Base-by-base conservation (phyloP, 2,797 vertebrate species). In the Ctenopoma multispine region DNA sequence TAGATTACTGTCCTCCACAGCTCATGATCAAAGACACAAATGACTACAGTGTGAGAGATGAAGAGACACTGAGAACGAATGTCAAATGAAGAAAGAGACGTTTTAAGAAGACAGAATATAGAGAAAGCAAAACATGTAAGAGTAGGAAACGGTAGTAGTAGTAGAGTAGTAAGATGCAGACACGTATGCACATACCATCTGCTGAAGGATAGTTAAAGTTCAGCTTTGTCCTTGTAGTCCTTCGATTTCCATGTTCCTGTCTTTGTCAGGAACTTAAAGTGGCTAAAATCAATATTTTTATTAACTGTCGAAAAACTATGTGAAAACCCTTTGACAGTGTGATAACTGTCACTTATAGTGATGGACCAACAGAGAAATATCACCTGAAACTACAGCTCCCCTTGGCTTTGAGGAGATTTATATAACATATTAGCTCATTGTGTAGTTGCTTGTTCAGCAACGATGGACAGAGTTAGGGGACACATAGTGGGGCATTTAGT, bases 1-100 rank as follows among this genome's bases (percentile, higher is more conserved):
- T 88, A 84, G 85, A 90, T 89, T 81, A 86, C 78, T 87, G 85
- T 89, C 85, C 74, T 84, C 78, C 70, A 85, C 84, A 86, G 84
- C 80, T 81, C 72, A 68, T 55, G 84, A 90, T 89, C 83, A 91
- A 89, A 91, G 83, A 83, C 66, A 87, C 81, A 86, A 87, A 83
- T 10, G 59, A 62, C 62, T 56, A 63, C 63, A 79, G 49, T 53
- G n/a, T 36, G 23, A 72, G 75, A 81, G 79, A 82, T 70, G 78
- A 63, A 77, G 66, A 77, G 74, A 80, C 69, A 63, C 23, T 10
- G 48, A 76, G 66, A 67, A 67, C 82, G 73, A 62, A 58, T 65
- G 70, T 47, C 8, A 31, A 63, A 55, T 51, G 68, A 53, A 63
- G 60, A 62, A 12, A 38, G 57, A 38, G 55, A 61, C 27, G 44